phyloP scores from a whole-genome alignment of 2,888 invertebrate species.

The Perizoma affinitatum region DNA sequence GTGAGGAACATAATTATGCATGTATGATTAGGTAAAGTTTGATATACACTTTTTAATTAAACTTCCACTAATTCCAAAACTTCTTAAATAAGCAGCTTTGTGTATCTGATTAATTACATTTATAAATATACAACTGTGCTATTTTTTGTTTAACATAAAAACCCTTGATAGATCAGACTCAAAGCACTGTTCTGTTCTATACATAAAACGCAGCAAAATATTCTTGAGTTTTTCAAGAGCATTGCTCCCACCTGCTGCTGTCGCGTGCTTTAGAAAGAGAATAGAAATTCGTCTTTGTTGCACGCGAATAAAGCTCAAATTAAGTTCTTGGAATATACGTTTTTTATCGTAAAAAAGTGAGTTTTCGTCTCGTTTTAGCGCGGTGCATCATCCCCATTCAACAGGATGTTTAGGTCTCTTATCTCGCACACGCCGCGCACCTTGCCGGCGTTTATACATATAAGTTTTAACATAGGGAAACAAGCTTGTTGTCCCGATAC shows the following conservation, averaged over 20 bases:
- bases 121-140: no score
- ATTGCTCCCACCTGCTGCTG: slow-evolving; percentile 78
- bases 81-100: no score
- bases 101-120: no score
- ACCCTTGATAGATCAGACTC: slow-evolving; percentile 46
- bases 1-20: no score
- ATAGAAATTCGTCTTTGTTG: slow-evolving; percentile 40
- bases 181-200: slow-evolving; percentile 64
- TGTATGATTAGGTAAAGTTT: not conserved
- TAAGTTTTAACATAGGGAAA: slow-evolving; percentile 68
- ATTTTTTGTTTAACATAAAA: no score
- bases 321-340: slow-evolving; percentile 44
- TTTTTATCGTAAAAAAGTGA: slow-evolving; percentile 70
- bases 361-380: slow-evolving; percentile 61
- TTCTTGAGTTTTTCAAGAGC: slow-evolving; percentile 75
- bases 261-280: slow-evolving; percentile 66
- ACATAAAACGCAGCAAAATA: slow-evolving; percentile 67
- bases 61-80: no score
- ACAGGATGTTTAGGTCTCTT: slow-evolving; percentile 79
- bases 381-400: slow-evolving; percentile 67
- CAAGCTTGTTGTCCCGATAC: slow-evolving; percentile 64
- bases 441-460: slow-evolving; percentile 58
- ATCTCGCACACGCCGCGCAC: slow-evolving; percentile 80
- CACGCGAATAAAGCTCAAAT: slow-evolving; percentile 32
- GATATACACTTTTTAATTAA: no score